phyloP scores from a whole-genome alignment of 2,113 vertebrate species.

The Accipiter virgatus region DNA sequence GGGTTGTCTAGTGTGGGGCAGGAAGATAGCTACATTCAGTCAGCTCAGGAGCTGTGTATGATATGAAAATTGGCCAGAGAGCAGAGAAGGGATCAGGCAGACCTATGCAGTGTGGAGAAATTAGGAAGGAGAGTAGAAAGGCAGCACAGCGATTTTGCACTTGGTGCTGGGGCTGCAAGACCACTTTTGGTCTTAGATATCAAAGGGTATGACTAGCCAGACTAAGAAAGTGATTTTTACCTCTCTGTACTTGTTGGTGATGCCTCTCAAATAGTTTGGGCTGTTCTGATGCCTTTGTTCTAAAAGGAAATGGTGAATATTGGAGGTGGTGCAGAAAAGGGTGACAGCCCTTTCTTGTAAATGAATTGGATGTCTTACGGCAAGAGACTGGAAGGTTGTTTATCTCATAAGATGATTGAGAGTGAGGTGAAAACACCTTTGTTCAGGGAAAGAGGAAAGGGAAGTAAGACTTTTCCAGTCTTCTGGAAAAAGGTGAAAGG shows the following conservation, averaged over 20 bases:
- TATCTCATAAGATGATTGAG: neutral
- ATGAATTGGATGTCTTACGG: neutral
- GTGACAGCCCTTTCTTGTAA: neutral
- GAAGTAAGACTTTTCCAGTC: neutral
- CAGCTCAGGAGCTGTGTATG: accelerated
- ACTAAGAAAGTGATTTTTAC: neutral
- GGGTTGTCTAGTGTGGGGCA: neutral
- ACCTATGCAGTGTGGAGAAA: neutral
- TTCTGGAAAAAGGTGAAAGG: neutral
- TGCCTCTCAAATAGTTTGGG: neutral
- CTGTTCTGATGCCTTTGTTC: neutral
- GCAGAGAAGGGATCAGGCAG: neutral
- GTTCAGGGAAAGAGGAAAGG: neutral
- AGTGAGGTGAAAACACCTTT: neutral
- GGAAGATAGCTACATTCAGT: neutral
- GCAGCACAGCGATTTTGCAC: neutral
- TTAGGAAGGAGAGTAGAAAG: neutral
- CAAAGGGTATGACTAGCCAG: neutral
- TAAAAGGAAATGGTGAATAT: neutral
- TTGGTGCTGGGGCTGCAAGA: neutral
- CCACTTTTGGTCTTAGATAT: neutral
- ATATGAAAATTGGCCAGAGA: neutral
- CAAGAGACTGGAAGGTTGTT: neutral
- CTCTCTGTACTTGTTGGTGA: neutral
- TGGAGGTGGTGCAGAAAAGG: neutral